Conservation (phyloP, 1,140 invertebrate species). For the Heliconius hewitsoni region DNA sequence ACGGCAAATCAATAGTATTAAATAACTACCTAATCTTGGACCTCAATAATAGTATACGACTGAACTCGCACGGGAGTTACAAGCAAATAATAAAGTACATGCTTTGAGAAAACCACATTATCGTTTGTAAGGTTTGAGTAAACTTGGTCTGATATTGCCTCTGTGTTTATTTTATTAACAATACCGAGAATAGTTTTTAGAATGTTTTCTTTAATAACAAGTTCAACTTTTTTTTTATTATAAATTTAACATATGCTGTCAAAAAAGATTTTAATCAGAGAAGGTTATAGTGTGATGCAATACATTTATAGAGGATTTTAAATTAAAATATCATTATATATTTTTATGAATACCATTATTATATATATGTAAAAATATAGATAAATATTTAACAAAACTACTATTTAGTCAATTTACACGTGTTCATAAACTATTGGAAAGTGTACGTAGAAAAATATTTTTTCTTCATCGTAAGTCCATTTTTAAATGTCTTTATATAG, state of each 20-base stretch:
- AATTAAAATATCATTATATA: too few relatives aligned
- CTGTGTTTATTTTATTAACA: conserved; percentile 18
- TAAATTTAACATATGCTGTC: neutral
- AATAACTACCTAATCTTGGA: neutral
- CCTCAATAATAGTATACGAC: neutral
- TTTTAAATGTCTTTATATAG: neutral
- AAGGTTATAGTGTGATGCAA: too few relatives aligned
- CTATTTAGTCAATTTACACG: neutral
- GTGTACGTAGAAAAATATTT: neutral
- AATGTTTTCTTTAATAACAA: neutral
- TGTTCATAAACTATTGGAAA: neutral
- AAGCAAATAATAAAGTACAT: conserved; percentile 3
- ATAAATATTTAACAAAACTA: too few relatives aligned
- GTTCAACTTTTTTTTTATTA: neutral
- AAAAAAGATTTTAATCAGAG: too few relatives aligned
- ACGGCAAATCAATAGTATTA: neutral
- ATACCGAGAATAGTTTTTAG: neutral
- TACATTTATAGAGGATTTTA: too few relatives aligned
- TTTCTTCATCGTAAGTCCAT: neutral
- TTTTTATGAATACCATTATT: too few relatives aligned
- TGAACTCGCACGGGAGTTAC: neutral
- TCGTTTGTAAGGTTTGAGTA: conserved; percentile 8
- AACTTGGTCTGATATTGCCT: conserved; percentile 9
- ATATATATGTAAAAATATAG: too few relatives aligned
- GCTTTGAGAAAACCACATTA: neutral